Base-by-base conservation (phyloP, 2,888 invertebrate genomes). In the Ommatoiulus sabulosus region DNA sequence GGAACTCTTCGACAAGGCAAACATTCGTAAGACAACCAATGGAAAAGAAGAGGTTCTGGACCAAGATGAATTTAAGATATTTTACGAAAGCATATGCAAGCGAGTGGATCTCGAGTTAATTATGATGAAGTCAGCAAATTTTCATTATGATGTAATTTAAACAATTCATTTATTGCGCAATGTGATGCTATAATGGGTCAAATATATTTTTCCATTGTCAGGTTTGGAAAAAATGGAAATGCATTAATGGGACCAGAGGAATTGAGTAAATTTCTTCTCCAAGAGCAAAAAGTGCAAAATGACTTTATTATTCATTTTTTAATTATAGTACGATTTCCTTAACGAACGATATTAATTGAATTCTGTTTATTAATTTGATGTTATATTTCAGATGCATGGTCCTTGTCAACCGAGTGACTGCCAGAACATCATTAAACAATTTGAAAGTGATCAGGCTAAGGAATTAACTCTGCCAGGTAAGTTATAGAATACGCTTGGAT, bases 1-100 rank as follows among this genome's bases (percentile, higher is more conserved):
- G 90, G 92, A 92, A 87, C 91, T 94, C 85, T 95, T 94, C 91
- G 92, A 94, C 92, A 90, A 91, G 88, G 92, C 92, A 6, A 92
- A 92, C 90, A 92, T 91, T 8, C 91, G 91, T 84, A 92, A 91
- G 88, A 90, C 90, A 24, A 91, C 91, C 89, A 90, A 90, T 57
- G 90, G 91, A 24, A 91, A 91, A 6, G 92, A 93, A 89, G 92
- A 93, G 89, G 92, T 92, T 10, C 91, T 95, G 89, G 94, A 94
- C 90, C 92, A 93, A 44, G 93, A 94, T 15, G 94, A 95, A 91
- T 95, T 95, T 91, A 92, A 94, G 20, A 90, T 92, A 48, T 94
- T 95, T 90, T 94, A 94, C 91, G 92, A 93, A 89, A 90, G 92
- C 44, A 92, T 95, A n/a, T 93, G 94, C 44, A 92, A 93, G 87